These are phyloP conservation scores for Podotricha telesiphe DNA, from an alignment of 2,888 invertebrate species.

Conservation along the genomic window DNA sequence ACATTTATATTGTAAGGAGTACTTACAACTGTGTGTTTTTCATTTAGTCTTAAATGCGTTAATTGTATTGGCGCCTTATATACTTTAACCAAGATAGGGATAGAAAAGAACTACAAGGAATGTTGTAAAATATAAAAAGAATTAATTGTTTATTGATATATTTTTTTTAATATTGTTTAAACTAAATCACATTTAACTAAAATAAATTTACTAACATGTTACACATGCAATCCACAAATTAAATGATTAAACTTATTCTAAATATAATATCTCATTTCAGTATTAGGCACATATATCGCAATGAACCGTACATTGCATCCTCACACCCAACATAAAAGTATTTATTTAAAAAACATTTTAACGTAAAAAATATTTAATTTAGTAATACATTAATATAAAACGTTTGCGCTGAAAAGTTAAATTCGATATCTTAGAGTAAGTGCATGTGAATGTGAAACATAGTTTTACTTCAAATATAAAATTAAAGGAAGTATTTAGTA, in stretches of 20 bases:
- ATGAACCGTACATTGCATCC: background rate
- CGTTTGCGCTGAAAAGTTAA: background rate
- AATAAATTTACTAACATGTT: constrained; percentile 56
- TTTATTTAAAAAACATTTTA: constrained; percentile 12
- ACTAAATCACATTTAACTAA: constrained; percentile 52
- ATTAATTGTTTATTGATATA: background rate
- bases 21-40: too few species aligned
- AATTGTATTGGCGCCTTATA: too few species aligned
- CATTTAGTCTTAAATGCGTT: too few species aligned
- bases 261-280: constrained; percentile 15
- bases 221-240: constrained; percentile 47
- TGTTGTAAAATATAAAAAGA: too few species aligned
- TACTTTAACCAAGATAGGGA: background rate
- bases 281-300: constrained; percentile 36
- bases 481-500: constrained; percentile 10
- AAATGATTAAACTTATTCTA: constrained; percentile 19
- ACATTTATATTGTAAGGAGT: too few species aligned
- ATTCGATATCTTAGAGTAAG: background rate
- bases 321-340: background rate
- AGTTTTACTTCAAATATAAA: constrained; percentile 6
- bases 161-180: constrained; percentile 9
- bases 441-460: background rate
- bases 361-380: background rate
- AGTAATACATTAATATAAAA: background rate
- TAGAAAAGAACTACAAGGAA: background rate